Conservation (phyloP, 2,113 vertebrate species). For the Axis porcinus region DNA sequence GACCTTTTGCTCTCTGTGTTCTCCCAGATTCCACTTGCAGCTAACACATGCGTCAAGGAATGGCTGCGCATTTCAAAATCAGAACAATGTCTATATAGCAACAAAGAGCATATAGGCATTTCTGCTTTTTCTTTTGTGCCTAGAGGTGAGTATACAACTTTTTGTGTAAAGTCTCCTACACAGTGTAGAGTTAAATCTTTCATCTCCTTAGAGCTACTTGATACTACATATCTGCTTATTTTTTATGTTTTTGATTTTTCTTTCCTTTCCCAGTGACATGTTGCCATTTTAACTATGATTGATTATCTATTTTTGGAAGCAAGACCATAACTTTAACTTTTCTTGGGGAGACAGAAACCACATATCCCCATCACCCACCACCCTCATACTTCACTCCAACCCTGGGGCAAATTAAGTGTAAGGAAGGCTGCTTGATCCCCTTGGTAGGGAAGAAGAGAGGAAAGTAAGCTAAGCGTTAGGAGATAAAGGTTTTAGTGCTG, state of each 20-base stretch:
- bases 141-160: neutral
- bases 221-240: neutral
- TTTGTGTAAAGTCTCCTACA: neutral
- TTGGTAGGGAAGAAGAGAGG: neutral
- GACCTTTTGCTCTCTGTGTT: neutral
- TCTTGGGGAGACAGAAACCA: neutral
- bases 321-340: neutral
- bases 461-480: neutral
- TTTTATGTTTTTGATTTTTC: neutral
- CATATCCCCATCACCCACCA: neutral
- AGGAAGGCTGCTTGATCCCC: neutral
- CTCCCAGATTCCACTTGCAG: neutral
- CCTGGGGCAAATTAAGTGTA: neutral
- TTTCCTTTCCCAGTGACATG: neutral
- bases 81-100: neutral
- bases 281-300: slow-evolving; percentile 1
- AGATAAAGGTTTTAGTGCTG: neutral
- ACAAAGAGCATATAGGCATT: neutral
- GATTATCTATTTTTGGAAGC: neutral
- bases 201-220: neutral
- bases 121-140: neutral
- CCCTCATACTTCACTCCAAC: neutral
- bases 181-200: neutral
- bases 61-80: neutral
- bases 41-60: neutral